Conservation (phyloP, 2,113 vertebrate genomes). For the Campylomormyrus numenius region DNA sequence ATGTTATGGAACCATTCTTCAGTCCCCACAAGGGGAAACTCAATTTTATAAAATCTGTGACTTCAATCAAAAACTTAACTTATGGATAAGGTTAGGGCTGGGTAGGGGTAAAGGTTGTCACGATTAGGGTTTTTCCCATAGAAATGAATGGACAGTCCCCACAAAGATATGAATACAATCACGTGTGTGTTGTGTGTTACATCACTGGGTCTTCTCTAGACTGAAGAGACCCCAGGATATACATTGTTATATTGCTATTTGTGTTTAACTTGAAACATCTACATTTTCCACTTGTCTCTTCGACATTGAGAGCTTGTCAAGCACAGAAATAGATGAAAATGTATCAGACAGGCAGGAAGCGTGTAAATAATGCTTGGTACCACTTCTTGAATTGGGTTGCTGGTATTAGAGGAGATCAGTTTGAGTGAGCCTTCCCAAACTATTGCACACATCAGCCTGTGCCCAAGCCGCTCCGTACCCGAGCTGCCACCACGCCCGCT, state of each 20-base stretch:
- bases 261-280: background rate
- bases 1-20: background rate
- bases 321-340: background rate
- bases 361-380: background rate
- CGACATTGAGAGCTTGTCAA: background rate
- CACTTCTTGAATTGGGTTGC: background rate
- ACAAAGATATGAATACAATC: background rate
- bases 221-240: background rate
- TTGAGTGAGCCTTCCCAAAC: background rate
- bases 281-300: background rate
- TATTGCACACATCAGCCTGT: background rate
- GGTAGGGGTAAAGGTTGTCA: background rate
- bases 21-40: background rate
- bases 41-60: background rate
- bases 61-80: background rate
- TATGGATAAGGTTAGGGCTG: too few relatives aligned
- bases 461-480: background rate
- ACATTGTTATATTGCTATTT: background rate
- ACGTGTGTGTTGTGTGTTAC: background rate
- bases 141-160: background rate
- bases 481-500: background rate
- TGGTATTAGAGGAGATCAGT: background rate
- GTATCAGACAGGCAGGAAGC: background rate
- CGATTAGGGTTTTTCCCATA: too few relatives aligned
- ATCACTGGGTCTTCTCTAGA: background rate